Evolutionary conservation across 2,888 invertebrate species (phyloP).

Genomic region (Latrodectus hesperus): DNA sequence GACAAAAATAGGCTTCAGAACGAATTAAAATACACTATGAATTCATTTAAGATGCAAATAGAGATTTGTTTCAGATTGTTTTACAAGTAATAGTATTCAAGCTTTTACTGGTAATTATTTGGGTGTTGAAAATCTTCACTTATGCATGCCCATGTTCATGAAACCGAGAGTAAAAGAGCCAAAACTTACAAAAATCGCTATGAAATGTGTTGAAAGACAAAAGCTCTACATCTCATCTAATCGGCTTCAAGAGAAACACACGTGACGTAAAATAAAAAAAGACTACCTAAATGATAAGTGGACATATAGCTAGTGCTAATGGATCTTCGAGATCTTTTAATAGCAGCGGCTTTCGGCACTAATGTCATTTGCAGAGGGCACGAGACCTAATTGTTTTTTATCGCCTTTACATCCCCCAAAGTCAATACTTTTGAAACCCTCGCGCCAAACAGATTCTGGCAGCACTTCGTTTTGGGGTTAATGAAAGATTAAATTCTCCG

Average conservation of each 20-base stretch:
- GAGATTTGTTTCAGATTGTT: no score
- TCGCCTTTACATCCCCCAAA: conserved; percentile 27
- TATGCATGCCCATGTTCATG: no score
- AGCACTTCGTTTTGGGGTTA: conserved; percentile 52
- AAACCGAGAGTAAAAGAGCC: no score
- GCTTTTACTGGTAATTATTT: no score
- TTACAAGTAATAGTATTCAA: no score
- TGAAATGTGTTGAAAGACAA: not conserved
- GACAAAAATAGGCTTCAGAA: no score
- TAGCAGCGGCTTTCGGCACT: conserved; percentile 22
- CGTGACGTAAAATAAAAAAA: not conserved
- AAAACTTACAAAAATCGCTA: no score
- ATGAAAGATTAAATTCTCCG: conserved; percentile 68
- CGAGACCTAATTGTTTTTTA: conserved; percentile 56
- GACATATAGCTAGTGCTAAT: conserved; percentile 22
- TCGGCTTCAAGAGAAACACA: no score
- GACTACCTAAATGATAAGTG: conserved; percentile 19
- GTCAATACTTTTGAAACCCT: conserved; percentile 57
- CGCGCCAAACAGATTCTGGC: conserved; percentile 29
- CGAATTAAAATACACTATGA: no score
- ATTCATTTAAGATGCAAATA: no score
- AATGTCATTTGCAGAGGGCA: conserved; percentile 45
- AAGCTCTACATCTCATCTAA: not conserved
- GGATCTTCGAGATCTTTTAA: conserved; percentile 33
- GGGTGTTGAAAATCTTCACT: no score